A percentile compares a stretch with the other conserved stretches of the same genome.
Conservation (phyloP, 2,888 invertebrate species). For the Stenichneumon culpator region DNA sequence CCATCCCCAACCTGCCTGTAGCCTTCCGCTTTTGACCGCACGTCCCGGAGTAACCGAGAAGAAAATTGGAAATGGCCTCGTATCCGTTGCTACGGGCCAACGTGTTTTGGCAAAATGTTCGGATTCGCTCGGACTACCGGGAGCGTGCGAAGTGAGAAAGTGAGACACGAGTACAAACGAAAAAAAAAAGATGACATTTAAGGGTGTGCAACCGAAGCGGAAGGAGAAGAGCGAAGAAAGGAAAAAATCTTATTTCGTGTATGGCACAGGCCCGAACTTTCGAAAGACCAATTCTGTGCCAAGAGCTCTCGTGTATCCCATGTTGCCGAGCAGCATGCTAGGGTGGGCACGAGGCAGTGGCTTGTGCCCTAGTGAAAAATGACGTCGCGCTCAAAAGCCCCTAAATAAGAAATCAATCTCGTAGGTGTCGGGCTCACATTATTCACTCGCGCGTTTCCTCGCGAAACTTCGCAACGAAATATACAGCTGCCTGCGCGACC, state of each 20-base stretch:
- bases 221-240: slow-evolving; percentile 5
- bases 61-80: slow-evolving; percentile 71
- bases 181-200: background rate
- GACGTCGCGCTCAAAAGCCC: slow-evolving; percentile 77
- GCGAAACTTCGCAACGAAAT: slow-evolving; percentile 51
- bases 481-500: slow-evolving; percentile 5
- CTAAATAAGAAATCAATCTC: slow-evolving; percentile 81
- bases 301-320: slow-evolving; percentile 15
- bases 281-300: slow-evolving; percentile 44
- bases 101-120: slow-evolving; percentile 51
- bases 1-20: background rate
- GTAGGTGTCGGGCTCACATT: slow-evolving; percentile 66
- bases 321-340: slow-evolving; percentile 5
- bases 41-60: slow-evolving; percentile 71
- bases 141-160: slow-evolving; percentile 33
- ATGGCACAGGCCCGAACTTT: slow-evolving; percentile 43
- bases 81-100: slow-evolving; percentile 60
- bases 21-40: slow-evolving; percentile 69
- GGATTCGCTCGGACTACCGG: slow-evolving; percentile 52
- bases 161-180: slow-evolving; percentile 16
- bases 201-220: slow-evolving; percentile 12
- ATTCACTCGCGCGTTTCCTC: slow-evolving; percentile 56
- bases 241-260: slow-evolving; percentile 27
- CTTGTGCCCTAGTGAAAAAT: slow-evolving; percentile 78
- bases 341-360: slow-evolving; percentile 55